These are phyloP conservation scores for Hydriomena furcata DNA, from an alignment of 2,888 invertebrate genomes.

Conservation along the genomic window DNA sequence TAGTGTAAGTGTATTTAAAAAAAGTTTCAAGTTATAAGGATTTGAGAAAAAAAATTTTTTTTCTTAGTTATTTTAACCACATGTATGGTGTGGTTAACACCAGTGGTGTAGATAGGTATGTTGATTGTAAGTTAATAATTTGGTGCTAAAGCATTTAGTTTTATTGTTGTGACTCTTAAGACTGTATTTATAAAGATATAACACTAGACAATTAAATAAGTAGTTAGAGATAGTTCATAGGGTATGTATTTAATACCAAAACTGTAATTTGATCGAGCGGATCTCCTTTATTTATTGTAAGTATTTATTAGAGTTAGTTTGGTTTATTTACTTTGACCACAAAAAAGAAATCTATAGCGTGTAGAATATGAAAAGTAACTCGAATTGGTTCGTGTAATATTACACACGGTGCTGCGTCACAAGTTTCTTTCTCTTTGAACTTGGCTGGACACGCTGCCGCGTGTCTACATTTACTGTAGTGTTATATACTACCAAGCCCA, in stretches of 20 bases:
- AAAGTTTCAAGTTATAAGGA: too few relatives aligned
- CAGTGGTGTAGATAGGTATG: too few relatives aligned
- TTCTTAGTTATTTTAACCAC: too few relatives aligned
- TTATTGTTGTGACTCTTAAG: slow-evolving; percentile 56
- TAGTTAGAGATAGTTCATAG: slow-evolving; percentile 6
- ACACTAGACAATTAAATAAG: slow-evolving; percentile 3
- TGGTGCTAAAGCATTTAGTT: slow-evolving; percentile 50
- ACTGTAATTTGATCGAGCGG: slow-evolving; percentile 28
- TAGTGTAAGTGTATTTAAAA: too few relatives aligned
- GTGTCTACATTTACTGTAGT: slow-evolving; percentile 6
- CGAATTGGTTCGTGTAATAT: too few relatives aligned
- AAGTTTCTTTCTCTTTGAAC: too few relatives aligned
- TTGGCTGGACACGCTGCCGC: too few relatives aligned
- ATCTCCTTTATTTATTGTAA: slow-evolving; percentile 27
- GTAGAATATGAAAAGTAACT: too few relatives aligned
- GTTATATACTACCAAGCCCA: slow-evolving; percentile 23
- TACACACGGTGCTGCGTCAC: too few relatives aligned
- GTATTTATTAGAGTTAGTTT: slow-evolving; percentile 19
- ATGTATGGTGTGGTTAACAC: too few relatives aligned
- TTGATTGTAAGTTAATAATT: slow-evolving; percentile 1
- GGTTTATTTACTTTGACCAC: slow-evolving; percentile 2
- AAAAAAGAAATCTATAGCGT: background rate
- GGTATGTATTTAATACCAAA: slow-evolving; percentile 36
- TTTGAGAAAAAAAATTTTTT: too few relatives aligned
- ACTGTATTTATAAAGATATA: slow-evolving; percentile 54